phyloP scores from a whole-genome alignment of 2,113 vertebrate genomes.

The Sturnira hondurensis region DNA sequence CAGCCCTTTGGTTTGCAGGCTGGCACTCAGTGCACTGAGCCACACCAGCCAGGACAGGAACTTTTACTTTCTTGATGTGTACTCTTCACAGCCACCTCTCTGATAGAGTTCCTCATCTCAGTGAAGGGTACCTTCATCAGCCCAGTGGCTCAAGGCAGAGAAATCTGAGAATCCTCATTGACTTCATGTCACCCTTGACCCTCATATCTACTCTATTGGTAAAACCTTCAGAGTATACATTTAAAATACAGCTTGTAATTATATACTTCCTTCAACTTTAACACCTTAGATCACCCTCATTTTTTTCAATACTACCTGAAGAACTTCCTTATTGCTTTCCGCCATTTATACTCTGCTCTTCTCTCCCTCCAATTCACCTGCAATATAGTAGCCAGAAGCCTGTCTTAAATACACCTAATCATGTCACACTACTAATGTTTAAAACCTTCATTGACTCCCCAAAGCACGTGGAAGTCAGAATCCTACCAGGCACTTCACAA shows the following conservation, averaged over 20 bases:
- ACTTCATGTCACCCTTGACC: not conserved
- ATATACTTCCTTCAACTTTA: not conserved
- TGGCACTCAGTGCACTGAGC: no score
- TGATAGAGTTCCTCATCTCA: not conserved
- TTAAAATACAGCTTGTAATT: not conserved
- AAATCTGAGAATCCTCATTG: not conserved
- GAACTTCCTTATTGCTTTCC: not conserved
- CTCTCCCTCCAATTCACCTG: not conserved
- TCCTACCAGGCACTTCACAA: not conserved
- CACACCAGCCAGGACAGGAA: not conserved
- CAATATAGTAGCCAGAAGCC: not conserved
- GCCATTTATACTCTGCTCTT: not conserved
- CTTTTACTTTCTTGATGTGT: not conserved
- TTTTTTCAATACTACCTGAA: not conserved
- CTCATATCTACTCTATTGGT: not conserved
- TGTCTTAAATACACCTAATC: not conserved
- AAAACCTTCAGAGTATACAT: not conserved
- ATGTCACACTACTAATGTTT: not conserved
- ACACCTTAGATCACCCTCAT: not conserved
- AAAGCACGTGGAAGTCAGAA: not conserved
- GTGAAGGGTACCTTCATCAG: not conserved
- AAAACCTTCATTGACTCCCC: not conserved
- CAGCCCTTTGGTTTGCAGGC: no score
- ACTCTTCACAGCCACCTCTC: not conserved
- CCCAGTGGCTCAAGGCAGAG: not conserved